phyloP scores from a whole-genome alignment of 2,888 invertebrate species.

The Chalcis sispes region DNA sequence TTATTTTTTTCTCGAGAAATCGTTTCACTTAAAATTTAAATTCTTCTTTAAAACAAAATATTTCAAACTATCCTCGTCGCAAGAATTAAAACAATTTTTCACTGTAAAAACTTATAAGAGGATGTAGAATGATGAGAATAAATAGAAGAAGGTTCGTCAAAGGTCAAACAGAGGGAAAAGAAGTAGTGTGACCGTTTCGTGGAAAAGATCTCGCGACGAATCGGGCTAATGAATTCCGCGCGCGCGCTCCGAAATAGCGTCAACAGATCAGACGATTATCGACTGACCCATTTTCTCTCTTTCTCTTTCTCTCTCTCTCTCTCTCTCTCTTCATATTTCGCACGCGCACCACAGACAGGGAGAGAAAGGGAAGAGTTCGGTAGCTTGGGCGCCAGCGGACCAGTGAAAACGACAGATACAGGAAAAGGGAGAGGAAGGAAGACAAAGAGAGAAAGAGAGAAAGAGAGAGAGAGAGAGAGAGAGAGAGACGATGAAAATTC shows the following conservation, averaged over 20 bases:
- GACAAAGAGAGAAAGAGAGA: background rate
- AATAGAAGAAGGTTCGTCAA: no score
- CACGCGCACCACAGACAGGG: conserved; percentile 6
- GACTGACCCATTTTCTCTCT: conserved; percentile 68
- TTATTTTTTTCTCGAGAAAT: no score
- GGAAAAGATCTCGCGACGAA: conserved; percentile 64
- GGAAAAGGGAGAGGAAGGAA: background rate
- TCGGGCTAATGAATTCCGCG: conserved; percentile 69
- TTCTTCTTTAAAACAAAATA: no score
- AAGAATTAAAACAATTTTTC: no score
- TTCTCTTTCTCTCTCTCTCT: background rate
- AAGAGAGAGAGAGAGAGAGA: conserved; percentile 9
- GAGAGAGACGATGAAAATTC: conserved; percentile 12
- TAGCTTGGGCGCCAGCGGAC: background rate
- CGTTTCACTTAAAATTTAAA: no score
- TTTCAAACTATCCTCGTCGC: no score
- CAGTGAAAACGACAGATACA: background rate
- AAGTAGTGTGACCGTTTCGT: no score
- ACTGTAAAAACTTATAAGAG: no score
- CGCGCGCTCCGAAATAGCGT: conserved; percentile 64
- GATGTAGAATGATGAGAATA: no score
- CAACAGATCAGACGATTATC: conserved; percentile 67
- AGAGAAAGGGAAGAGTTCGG: background rate
- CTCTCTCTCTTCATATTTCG: no score
- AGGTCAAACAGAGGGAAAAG: background rate